Conservation (phyloP, 1,140 invertebrate species). For the Euwallacea fornicatus region DNA sequence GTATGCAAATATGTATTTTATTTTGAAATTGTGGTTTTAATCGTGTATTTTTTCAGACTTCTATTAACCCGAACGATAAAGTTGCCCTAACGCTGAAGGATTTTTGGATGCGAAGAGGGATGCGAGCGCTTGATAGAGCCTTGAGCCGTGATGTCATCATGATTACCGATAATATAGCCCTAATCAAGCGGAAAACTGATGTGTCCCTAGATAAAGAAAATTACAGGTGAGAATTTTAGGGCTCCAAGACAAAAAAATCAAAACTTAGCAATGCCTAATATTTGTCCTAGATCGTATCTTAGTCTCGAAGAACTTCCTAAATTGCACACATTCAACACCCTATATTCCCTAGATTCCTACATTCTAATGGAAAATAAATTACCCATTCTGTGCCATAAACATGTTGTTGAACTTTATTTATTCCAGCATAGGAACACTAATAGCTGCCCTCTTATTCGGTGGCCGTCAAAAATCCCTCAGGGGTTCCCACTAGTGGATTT, state of each 20-base stretch:
- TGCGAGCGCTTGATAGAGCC: conserved; percentile 36
- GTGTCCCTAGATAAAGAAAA: not conserved
- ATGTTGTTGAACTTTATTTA: not conserved
- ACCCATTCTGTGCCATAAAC: not conserved
- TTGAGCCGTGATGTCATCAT: conserved; percentile 38
- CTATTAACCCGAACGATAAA: not conserved
- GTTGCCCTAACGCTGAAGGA: conserved; percentile 25
- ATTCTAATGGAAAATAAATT: conserved; percentile 1
- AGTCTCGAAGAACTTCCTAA: not conserved
- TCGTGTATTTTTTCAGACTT: conserved; percentile 13
- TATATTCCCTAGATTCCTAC: not conserved
- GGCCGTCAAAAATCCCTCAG: not conserved
- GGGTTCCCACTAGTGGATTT: not conserved
- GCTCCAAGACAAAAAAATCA: not conserved
- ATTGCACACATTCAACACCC: not conserved
- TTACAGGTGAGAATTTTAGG: conserved; percentile 17
- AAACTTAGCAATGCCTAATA: not conserved
- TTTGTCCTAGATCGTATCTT: no score
- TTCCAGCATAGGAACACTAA: not conserved
- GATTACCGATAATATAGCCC: conserved; percentile 23
- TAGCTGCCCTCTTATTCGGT: not conserved
- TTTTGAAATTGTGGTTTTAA: not conserved
- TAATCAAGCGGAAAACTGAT: conserved; percentile 32
- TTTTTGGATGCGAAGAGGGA: conserved; percentile 36
- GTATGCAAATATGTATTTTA: no score